These are phyloP conservation scores for Lates calcarifer DNA, from an alignment of 2,113 vertebrate genomes.

Conservation along the genomic window DNA sequence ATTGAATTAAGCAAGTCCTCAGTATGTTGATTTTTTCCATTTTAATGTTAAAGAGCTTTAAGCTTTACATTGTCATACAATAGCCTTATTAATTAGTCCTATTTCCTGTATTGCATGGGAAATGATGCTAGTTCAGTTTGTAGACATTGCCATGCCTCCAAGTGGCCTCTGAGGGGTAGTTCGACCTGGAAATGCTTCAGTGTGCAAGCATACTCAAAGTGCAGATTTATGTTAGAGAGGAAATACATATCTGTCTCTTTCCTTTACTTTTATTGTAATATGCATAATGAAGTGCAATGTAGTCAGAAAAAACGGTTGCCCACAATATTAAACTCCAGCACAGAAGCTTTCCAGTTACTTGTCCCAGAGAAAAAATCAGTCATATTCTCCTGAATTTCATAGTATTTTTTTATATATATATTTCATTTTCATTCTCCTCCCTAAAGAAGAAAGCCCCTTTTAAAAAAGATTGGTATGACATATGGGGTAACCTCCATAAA, in stretches of 20 bases:
- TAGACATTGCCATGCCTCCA: no score
- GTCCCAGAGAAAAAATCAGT: not conserved
- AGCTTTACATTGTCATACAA: not conserved
- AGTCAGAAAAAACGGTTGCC: not conserved
- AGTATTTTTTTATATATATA: not conserved
- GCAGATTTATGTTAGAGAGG: not conserved
- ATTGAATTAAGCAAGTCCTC: not conserved
- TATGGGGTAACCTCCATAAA: constrained; percentile 17
- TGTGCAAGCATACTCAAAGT: not conserved
- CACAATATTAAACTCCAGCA: not conserved
- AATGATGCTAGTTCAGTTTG: not conserved
- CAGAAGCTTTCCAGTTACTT: not conserved
- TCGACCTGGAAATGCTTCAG: not conserved
- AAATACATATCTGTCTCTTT: not conserved
- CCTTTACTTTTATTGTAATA: not conserved
- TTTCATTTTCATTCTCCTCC: not conserved
- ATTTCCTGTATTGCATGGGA: not conserved
- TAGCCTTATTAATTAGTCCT: not conserved
- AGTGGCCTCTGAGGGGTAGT: no score
- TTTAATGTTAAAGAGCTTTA: not conserved
- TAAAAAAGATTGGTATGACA: constrained; percentile 5
- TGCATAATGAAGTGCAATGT: not conserved
- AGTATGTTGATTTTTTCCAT: not conserved
- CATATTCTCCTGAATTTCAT: not conserved
- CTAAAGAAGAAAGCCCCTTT: not conserved